Conservation (phyloP, 2,113 vertebrate species). For the Zosterops pallidus region DNA sequence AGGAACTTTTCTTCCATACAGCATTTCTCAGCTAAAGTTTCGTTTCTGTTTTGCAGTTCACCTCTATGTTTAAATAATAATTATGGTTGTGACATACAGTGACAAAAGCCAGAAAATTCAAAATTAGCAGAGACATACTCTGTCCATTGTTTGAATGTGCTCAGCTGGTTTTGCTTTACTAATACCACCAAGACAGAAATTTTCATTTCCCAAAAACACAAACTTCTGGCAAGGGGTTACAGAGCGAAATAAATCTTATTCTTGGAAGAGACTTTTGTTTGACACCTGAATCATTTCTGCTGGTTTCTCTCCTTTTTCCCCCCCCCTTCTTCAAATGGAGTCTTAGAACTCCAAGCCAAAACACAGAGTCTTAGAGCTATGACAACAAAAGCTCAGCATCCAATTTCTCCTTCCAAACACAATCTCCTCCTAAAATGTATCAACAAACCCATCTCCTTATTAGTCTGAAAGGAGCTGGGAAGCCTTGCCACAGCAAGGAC, state of each 20-base stretch:
- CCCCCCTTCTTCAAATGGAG: constrained; percentile 29
- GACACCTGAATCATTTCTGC: constrained; percentile 68
- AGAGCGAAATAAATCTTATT: constrained; percentile 71
- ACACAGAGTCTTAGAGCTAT: constrained; percentile 31
- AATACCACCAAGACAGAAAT: constrained; percentile 63
- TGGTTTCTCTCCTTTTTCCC: constrained; percentile 10
- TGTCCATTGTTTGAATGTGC: constrained; percentile 51
- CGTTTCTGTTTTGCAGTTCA: constrained; percentile 31
- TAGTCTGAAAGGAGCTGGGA: neutral
- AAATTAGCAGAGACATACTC: constrained; percentile 43
- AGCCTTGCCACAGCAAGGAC: neutral
- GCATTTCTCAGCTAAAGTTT: constrained; percentile 30
- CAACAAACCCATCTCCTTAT: neutral
- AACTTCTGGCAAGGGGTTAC: constrained; percentile 57
- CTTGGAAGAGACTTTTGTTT: constrained; percentile 68
- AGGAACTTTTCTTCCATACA: neutral
- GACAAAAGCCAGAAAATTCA: constrained; percentile 63
- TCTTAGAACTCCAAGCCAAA: constrained; percentile 49
- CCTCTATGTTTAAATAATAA: constrained; percentile 31
- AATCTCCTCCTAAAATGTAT: neutral
- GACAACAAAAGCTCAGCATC: constrained; percentile 58
- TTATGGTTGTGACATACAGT: constrained; percentile 15
- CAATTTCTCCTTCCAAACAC: constrained; percentile 46
- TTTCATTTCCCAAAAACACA: constrained; percentile 55
- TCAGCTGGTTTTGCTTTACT: constrained; percentile 68